Conservation (phyloP, 37 sponge, comb jelly and placozoan genomes). For the Axinella damicornis region DNA sequence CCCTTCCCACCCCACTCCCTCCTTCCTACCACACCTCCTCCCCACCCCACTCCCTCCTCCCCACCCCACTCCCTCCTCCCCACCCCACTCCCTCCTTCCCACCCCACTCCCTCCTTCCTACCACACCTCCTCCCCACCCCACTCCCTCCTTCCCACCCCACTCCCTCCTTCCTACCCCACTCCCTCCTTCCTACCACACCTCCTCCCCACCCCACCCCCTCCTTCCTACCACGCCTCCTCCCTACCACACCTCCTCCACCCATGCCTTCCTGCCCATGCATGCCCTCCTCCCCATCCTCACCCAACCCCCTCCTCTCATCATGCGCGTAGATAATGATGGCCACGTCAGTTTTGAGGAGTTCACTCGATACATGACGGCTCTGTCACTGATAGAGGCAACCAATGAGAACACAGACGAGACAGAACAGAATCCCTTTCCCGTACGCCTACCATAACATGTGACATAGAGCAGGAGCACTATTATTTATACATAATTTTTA, state of each 20-base stretch:
- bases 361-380: constrained; percentile 67
- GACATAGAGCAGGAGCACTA: not conserved
- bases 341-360: constrained; percentile 77
- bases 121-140: not conserved
- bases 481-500: no score
- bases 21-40: not conserved
- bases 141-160: not conserved
- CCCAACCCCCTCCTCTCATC: not conserved
- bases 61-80: no score
- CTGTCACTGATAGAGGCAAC: constrained; percentile 41
- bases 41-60: no score
- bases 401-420: not conserved
- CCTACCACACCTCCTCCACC: not conserved
- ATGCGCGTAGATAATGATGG: constrained; percentile 59
- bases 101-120: not conserved
- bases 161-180: not conserved
- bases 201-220: not conserved
- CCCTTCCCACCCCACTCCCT: not conserved
- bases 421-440: no score
- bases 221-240: not conserved
- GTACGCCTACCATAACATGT: not conserved
- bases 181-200: no score
- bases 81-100: no score
- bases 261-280: not conserved
- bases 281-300: not conserved